Base-by-base conservation (phyloP, 2,888 invertebrate genomes). In the Phytoseiulus persimilis region DNA sequence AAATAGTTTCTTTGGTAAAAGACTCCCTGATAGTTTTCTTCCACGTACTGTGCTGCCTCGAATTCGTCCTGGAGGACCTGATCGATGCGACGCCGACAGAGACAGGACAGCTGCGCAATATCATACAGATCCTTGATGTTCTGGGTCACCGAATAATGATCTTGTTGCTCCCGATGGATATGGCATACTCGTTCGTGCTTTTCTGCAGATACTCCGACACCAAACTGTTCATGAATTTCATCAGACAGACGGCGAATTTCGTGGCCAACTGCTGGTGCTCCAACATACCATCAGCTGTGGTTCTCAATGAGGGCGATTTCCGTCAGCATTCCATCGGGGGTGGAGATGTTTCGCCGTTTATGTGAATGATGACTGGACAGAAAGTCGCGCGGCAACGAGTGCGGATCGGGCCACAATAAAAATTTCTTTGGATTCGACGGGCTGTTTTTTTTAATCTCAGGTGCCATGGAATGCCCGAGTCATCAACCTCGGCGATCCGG, bases 231-330 rank as follows among this genome's bases (percentile, higher is more conserved):
- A 9, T 87, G 32, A 45, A 23, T 14, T 45, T 87, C 0, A 28
- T 87, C 28, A 33, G 32, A 33, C 28, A n/a, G 11, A 33, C 33
- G 39, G 5, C 33, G n/a, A 31, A 87, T 28, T 87, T 87, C 14
- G 87, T 87, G 28, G 45, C 45, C 6, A 87, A 87, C n/a, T 87
- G 31, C 28, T 87, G 87, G 87, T 87, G 87, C 87, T 28, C 87
- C 2, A 33, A 87, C 39, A 87, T 87, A 6, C 87, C 87, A 0
- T 11, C 65, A 28, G 23, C 65, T 28, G 65, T 65, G 65, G 65
- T 65, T 14, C 28, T 65, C 65, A 65, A 65, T 23, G 65, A 65
- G 28, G 18, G 5, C 23, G 65, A 65, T 14, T 2, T 65, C 65
- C 65, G 28, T 2, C 14, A 23, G 18, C 65, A 65, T 65, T 65